These are phyloP conservation scores for Poeciliopsis gracilis DNA, from an alignment of 2,797 vertebrate species.

Conservation along the genomic window DNA sequence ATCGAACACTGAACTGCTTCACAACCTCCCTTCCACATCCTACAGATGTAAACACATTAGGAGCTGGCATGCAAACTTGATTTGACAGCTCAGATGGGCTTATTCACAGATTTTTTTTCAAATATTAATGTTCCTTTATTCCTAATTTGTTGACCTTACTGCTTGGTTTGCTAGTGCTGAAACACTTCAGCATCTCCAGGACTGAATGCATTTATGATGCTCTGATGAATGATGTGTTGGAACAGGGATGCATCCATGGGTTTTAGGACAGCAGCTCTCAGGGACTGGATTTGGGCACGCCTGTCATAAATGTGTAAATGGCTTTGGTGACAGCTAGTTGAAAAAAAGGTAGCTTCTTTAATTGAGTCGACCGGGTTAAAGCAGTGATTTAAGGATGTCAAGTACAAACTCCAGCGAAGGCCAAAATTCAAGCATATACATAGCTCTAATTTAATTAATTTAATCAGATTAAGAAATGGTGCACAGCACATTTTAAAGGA, in stretches of 20 bases:
- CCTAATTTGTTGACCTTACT: conserved; percentile 1
- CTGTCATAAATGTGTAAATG: background rate
- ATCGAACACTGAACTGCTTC: background rate
- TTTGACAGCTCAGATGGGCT: background rate
- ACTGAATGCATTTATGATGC: background rate
- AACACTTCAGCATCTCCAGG: background rate
- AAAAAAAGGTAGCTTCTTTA: background rate
- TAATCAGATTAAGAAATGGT: background rate
- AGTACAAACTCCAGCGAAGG: background rate
- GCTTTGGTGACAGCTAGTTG: background rate
- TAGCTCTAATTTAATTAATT: background rate
- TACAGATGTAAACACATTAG: conserved; percentile 7
- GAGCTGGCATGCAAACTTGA: background rate
- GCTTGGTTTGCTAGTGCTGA: conserved; percentile 5
- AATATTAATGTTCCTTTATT: background rate
- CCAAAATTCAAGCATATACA: background rate
- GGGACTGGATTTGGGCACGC: background rate
- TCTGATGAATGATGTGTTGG: background rate
- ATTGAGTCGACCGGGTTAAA: background rate
- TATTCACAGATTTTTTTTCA: background rate
- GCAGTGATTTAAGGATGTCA: background rate
- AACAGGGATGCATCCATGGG: background rate
- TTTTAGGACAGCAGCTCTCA: background rate
- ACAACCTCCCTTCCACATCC: background rate
- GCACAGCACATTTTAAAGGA: background rate